Percentiles rank a stretch among this genome's conserved stretches.
These are phyloP conservation scores for Liasis olivaceus DNA, from an alignment of 2,797 vertebrate genomes.

Conservation along the genomic window DNA sequence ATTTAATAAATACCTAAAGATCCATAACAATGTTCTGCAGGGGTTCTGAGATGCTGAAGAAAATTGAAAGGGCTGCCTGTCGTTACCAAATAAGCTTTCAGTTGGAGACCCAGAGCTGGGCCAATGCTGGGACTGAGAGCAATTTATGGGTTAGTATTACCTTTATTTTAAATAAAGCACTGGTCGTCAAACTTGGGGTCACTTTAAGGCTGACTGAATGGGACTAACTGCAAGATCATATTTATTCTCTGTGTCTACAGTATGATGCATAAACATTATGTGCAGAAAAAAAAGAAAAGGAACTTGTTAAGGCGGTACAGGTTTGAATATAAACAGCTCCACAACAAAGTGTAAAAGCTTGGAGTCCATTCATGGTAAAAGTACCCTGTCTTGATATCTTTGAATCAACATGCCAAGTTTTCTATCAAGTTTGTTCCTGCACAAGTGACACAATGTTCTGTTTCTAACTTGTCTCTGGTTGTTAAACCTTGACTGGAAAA, in stretches of 20 bases:
- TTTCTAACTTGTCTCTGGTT: slow-evolving; percentile 25
- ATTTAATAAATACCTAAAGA: not conserved
- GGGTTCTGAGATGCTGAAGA: not conserved
- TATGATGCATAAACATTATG: not conserved
- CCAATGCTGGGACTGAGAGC: not conserved
- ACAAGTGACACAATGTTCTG: slow-evolving; percentile 17
- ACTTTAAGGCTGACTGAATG: not conserved
- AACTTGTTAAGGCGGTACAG: slow-evolving; percentile 41
- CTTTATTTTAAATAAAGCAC: not conserved
- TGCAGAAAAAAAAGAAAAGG: slow-evolving; percentile 22
- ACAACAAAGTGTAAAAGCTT: slow-evolving; percentile 28
- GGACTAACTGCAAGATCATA: not conserved
- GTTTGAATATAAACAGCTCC: slow-evolving; percentile 43
- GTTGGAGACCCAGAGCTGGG: not conserved
- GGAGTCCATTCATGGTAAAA: slow-evolving; percentile 8
- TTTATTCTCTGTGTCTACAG: not conserved
- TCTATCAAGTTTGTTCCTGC: slow-evolving; percentile 1
- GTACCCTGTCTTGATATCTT: not conserved
- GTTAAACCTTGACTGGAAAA: slow-evolving; percentile 37
- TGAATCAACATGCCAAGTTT: slow-evolving; percentile 32
- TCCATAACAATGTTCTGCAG: not conserved
- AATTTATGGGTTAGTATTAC: not conserved
- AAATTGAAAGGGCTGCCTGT: not conserved
- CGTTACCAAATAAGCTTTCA: not conserved
- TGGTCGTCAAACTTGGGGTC: not conserved